Conservation (phyloP, 1,140 invertebrate species). For the Scaptodrosophila lebanonensis region DNA sequence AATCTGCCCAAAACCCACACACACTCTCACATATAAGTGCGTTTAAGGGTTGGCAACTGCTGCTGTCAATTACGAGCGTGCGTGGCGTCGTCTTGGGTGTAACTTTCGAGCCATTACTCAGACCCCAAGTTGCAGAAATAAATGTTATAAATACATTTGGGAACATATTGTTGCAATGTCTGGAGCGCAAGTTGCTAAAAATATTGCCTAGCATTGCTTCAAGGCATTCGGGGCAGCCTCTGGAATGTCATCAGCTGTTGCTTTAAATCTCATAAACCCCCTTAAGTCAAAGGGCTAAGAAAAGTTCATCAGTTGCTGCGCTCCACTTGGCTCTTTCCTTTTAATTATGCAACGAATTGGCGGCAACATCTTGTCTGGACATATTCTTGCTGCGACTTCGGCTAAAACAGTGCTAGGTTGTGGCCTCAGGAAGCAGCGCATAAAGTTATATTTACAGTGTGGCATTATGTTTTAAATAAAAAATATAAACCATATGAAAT, state of each 20-base stretch:
- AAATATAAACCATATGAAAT: no score
- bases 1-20: conserved; percentile 28
- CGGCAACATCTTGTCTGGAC: no score
- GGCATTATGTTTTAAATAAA: no score
- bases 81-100: conserved; percentile 21
- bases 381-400: no score
- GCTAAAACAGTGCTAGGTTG: no score
- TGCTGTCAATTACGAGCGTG: conserved; percentile 20
- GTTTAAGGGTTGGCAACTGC: background rate
- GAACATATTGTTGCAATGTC: conserved; percentile 67
- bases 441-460: no score
- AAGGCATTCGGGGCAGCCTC: conserved; percentile 19
- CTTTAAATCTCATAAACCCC: background rate
- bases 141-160: conserved; percentile 58
- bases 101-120: conserved; percentile 38
- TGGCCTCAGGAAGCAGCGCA: no score
- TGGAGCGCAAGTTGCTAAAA: conserved; percentile 60
- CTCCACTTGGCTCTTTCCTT: no score
- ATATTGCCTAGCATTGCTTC: conserved; percentile 21
- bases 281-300: no score
- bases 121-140: conserved; percentile 31
- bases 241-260: conserved; percentile 60
- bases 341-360: no score
- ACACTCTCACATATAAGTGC: background rate
- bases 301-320: no score